Evolutionary conservation across 2,113 vertebrate species (phyloP), one percentile per base, ranked within the genome.

Genomic region (Lethenteron reissneri): DNA sequence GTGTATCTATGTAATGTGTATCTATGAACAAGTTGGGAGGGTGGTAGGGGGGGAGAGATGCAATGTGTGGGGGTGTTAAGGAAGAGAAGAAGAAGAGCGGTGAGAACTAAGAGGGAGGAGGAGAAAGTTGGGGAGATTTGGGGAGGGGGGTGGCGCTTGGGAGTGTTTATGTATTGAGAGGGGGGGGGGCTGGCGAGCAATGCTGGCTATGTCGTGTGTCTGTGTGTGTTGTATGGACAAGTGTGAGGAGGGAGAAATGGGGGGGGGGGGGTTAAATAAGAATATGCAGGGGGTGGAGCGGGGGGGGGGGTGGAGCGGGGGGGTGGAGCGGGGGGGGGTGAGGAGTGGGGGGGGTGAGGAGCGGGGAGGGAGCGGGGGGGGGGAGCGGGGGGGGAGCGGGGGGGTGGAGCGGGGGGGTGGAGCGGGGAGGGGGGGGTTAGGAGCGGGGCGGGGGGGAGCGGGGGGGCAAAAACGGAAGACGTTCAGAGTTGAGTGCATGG

Each of bases 381-480:
- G 60, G 60, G 60, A 2, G 17, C 13, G 60, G 13, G 60, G 60
- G 60, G 13, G 60, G 60, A 17, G 17, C 13, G 60, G 60, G 60
- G 13, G 60, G 17, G 60, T 14, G 60, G 60, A 17, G 60, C 13
- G 60, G 17, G 73, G 58, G 21, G 72, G 71, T 73, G 73, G 71
- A 72, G 70, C 70, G 17, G 1, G 17, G 17, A 19, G 57, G 73
- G 71, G 57, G n/a, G 60, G 57, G 75, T 2, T 1, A 3, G 60
- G 17, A 73, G 75, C 62, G 75, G 73, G 2, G 21, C 3, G 21
- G 21, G 3, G 2, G 21, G 17, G 17, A 19, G 17, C 17, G 17
- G 17, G 17, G 72, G 70, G 64, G 74, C 56, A 70, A 70, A 62
- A 71, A 70, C 64, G 59, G 68, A 69, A 57, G 73, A 72, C 19